phyloP scores from a whole-genome alignment of 2,888 invertebrate species.

The Vandiemenella viatica region DNA sequence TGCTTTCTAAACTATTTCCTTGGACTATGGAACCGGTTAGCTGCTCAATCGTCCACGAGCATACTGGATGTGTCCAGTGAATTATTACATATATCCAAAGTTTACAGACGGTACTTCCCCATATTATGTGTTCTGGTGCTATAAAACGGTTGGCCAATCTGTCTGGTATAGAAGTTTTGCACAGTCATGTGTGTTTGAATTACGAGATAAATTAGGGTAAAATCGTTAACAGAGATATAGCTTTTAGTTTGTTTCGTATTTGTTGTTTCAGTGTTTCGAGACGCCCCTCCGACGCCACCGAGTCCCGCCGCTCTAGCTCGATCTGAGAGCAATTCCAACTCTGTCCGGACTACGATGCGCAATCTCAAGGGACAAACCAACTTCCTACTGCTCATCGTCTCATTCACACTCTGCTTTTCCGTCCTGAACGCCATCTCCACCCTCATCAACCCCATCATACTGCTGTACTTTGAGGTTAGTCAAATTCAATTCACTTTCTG shows the following conservation, averaged over 20 bases:
- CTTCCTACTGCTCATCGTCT: slow-evolving; percentile 65
- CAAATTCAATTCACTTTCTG: too few species aligned
- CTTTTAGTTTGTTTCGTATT: background rate
- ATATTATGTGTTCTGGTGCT: too few species aligned
- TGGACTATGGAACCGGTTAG: too few species aligned
- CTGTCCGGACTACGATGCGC: slow-evolving; percentile 57
- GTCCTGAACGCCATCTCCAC: slow-evolving; percentile 96
- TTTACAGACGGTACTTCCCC: too few species aligned
- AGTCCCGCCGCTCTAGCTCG: slow-evolving; percentile 71
- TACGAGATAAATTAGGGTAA: too few species aligned
- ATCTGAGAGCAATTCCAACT: slow-evolving; percentile 32
- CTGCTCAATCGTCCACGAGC: too few species aligned
- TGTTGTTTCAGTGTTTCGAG: slow-evolving; percentile 62
- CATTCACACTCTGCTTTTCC: slow-evolving; percentile 90
- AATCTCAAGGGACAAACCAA: slow-evolving; percentile 62
- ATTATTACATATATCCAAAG: too few species aligned
- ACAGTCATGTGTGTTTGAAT: too few species aligned
- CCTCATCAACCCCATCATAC: slow-evolving; percentile 73
- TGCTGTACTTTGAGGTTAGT: slow-evolving; percentile 71
- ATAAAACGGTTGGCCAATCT: too few species aligned
- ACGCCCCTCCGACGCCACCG: slow-evolving; percentile 75
- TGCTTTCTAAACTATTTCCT: too few species aligned
- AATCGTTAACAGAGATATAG: background rate
- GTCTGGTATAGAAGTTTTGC: too few species aligned
- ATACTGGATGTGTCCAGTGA: too few species aligned